These are phyloP conservation scores for Mustela lutreola DNA, from an alignment of 2,113 vertebrate species.

Conservation along the genomic window DNA sequence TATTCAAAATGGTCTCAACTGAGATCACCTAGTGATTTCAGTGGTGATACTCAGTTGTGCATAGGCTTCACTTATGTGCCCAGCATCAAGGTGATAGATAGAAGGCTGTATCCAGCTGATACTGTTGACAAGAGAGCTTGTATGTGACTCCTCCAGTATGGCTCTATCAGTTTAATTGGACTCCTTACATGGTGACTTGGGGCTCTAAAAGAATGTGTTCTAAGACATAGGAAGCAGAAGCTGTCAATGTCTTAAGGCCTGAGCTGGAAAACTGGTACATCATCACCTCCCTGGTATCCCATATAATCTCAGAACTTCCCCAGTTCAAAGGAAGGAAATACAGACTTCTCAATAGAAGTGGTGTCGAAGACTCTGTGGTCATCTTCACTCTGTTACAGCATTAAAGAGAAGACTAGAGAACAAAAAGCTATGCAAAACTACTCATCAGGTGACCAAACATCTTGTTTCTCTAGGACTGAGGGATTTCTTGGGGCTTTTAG, in stretches of 20 bases:
- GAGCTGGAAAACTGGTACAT: not conserved
- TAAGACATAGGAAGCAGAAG: not conserved
- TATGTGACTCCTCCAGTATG: not conserved
- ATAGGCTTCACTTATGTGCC: not conserved
- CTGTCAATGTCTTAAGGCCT: not conserved
- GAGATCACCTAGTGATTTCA: not conserved
- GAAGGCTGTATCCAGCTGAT: not conserved
- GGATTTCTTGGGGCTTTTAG: not conserved
- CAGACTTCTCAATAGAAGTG: not conserved
- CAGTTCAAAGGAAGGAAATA: not conserved
- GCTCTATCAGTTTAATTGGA: not conserved
- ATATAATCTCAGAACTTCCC: not conserved
- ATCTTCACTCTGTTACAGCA: not conserved
- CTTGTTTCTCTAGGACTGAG: not conserved
- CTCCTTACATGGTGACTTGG: not conserved
- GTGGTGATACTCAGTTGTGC: not conserved
- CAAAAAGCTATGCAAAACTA: not conserved
- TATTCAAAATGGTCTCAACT: not conserved
- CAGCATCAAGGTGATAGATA: not conserved
- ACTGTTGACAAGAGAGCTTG: not conserved
- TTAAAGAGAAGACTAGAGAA: not conserved
- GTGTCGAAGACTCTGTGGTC: not conserved
- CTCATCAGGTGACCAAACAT: not conserved
- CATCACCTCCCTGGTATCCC: not conserved
- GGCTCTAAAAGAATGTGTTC: not conserved